Conservation (phyloP, 2,888 invertebrate species). For the Drosophila pseudotalamancana region DNA sequence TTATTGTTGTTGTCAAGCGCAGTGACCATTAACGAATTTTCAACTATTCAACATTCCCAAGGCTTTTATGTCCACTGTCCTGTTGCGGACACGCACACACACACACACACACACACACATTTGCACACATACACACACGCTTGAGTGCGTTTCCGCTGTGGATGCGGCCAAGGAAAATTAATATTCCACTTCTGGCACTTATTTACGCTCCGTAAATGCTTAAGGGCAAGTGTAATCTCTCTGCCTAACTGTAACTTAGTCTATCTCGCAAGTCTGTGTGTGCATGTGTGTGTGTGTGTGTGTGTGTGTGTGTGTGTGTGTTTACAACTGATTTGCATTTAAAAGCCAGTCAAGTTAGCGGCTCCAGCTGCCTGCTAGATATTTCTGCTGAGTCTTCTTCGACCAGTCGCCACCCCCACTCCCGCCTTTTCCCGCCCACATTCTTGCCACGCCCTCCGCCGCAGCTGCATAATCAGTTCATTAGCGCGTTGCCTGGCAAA, state of each 20-base stretch:
- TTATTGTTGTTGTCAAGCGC: slow-evolving; percentile 47
- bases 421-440: not conserved
- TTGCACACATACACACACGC: too few relatives aligned
- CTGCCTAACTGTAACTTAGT: slow-evolving; percentile 28
- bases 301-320: slow-evolving; percentile 18
- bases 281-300: not conserved
- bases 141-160: slow-evolving; percentile 53
- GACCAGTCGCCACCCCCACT: too few relatives aligned
- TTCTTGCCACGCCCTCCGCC: not conserved
- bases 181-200: slow-evolving; percentile 80
- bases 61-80: slow-evolving; percentile 36
- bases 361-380: not conserved
- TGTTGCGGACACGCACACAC: slow-evolving; percentile 51
- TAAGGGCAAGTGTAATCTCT: slow-evolving; percentile 65
- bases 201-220: slow-evolving; percentile 75
- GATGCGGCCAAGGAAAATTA: slow-evolving; percentile 71
- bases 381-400: not conserved
- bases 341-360: slow-evolving; percentile 35
- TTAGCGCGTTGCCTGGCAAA: slow-evolving; percentile 48
- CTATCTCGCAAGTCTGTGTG: not conserved
- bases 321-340: slow-evolving; percentile 63
- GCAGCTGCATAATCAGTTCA: slow-evolving; percentile 69
- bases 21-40: slow-evolving; percentile 79
- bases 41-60: slow-evolving; percentile 72
- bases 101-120: slow-evolving; percentile 32